These are phyloP conservation scores for Drosophila affinis DNA, from an alignment of 2,888 invertebrate species.

Conservation along the genomic window DNA sequence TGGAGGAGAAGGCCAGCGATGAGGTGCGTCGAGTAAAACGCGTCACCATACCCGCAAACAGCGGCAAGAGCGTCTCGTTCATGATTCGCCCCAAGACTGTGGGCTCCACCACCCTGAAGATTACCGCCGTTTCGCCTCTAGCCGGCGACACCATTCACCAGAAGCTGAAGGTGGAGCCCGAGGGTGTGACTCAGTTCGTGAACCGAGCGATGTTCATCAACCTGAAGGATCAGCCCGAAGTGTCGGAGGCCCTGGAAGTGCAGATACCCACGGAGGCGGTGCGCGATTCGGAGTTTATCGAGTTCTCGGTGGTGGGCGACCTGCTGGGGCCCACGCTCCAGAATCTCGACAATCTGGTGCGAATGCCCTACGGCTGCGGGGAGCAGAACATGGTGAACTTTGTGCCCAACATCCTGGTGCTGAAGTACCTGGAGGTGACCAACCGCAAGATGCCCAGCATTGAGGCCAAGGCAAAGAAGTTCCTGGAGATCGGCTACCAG, in stretches of 20 bases:
- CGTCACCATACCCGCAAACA: constrained; percentile 88
- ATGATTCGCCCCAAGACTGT: constrained; percentile 90
- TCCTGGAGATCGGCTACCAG: constrained; percentile 88
- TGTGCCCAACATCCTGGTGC: constrained; percentile 88
- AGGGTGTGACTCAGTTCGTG: constrained; percentile 90
- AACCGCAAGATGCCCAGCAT: constrained; percentile 88
- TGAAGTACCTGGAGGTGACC: constrained; percentile 88
- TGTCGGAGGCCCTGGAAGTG: constrained; percentile 87
- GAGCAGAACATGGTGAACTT: constrained; percentile 86
- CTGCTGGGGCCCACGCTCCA: constrained; percentile 91
- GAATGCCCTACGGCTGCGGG: constrained; percentile 94
- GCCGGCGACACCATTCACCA: constrained; percentile 92
- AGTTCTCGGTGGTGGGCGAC: constrained; percentile 89
- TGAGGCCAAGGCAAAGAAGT: constrained; percentile 85
- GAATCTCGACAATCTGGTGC: constrained; percentile 89
- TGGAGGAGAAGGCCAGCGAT: constrained; percentile 87
- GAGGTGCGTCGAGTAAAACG: constrained; percentile 78
- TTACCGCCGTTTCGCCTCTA: constrained; percentile 89
- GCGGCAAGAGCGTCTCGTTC: constrained; percentile 92
- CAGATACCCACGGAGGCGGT: constrained; percentile 90
- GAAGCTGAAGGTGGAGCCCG: constrained; percentile 90
- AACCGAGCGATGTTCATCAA: constrained; percentile 91
- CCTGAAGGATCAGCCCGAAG: constrained; percentile 85
- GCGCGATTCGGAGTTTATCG: constrained; percentile 88
- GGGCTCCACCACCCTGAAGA: constrained; percentile 89